Evolutionary conservation across 92 coral and sea anemone species (phyloP).

Genomic region (Heteractis magnifica): DNA sequence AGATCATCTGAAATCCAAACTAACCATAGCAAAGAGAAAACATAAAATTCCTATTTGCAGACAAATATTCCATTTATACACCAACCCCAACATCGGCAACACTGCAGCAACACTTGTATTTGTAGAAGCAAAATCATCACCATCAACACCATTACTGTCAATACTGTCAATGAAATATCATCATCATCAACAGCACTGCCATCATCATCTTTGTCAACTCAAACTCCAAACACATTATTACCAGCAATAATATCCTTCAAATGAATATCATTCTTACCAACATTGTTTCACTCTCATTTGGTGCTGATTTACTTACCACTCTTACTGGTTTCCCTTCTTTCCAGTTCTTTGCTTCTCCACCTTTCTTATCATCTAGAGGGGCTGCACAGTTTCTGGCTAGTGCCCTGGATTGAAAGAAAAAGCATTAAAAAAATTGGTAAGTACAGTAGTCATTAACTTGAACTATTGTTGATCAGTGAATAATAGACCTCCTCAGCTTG

Average conservation of each 20-base stretch:
- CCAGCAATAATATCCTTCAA: neutral
- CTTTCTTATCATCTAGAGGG: slow-evolving; percentile 84
- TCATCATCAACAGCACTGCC: neutral
- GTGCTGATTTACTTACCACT: slow-evolving; percentile 61
- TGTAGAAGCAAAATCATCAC: neutral
- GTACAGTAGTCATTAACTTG: too few relatives aligned
- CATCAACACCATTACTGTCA: neutral
- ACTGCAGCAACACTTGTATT: neutral
- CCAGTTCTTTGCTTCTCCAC: slow-evolving; percentile 89
- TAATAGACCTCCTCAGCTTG: too few relatives aligned
- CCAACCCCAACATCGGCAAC: neutral
- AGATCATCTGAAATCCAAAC: too few relatives aligned
- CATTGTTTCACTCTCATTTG: neutral
- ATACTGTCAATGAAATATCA: neutral
- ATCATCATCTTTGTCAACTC: neutral
- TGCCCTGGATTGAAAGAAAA: slow-evolving; percentile 50
- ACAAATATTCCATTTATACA: too few relatives aligned
- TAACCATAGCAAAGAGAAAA: too few relatives aligned
- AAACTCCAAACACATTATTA: neutral
- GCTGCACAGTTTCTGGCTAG: slow-evolving; percentile 92
- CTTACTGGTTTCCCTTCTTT: slow-evolving; percentile 96
- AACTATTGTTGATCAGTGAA: neutral
- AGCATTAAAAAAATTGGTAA: too few relatives aligned
- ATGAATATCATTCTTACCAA: neutral
- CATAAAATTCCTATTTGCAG: too few relatives aligned